A percentile compares a stretch with the other conserved stretches of the same genome.
phyloP scores from a whole-genome alignment of 1,140 invertebrate species.

The Nephotettix cincticeps region DNA sequence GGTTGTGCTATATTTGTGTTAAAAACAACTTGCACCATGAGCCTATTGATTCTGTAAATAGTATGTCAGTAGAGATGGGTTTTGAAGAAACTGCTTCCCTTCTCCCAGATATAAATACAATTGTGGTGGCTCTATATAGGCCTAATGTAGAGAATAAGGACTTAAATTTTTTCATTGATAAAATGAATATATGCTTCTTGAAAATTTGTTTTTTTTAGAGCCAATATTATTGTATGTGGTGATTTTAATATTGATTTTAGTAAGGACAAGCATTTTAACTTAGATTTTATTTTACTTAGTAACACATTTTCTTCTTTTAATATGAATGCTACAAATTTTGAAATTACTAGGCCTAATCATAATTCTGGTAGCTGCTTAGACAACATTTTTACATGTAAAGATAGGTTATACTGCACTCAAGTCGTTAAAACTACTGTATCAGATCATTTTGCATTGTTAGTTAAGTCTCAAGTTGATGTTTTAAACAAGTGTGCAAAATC shows the following conservation, averaged over 20 bases:
- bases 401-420: background rate
- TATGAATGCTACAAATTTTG: background rate
- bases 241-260: too few species aligned
- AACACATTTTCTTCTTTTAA: background rate
- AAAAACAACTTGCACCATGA: background rate
- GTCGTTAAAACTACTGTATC: background rate
- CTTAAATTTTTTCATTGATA: background rate
- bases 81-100: background rate
- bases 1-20: constrained; percentile 1
- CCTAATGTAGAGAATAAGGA: background rate
- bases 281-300: background rate
- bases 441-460: background rate
- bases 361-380: background rate
- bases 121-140: constrained; percentile 2
- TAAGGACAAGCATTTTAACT: background rate
- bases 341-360: background rate
- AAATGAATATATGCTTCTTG: background rate
- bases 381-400: background rate
- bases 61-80: constrained; percentile 11
- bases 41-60: background rate
- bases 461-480: background rate
- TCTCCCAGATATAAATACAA: background rate
- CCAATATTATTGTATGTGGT: too few species aligned
- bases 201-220: background rate
- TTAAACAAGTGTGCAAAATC: background rate